Evolutionary conservation across 2,888 invertebrate genomes (phyloP).

Genomic region (Scrobipalpa costella): DNA sequence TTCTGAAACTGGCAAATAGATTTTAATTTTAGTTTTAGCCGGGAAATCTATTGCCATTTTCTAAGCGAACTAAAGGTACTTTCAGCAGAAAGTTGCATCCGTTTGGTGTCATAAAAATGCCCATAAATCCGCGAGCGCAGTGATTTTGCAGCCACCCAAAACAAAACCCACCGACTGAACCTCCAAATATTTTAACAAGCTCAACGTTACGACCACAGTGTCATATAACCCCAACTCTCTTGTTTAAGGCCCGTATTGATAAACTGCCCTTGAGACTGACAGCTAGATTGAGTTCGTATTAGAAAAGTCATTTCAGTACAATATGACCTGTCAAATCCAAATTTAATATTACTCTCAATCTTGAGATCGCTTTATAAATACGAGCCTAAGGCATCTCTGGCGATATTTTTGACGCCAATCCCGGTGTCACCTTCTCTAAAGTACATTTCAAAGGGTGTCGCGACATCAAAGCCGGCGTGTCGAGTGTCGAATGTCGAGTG

Average conservation of each 20-base stretch:
- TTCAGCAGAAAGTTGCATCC: conserved; percentile 1
- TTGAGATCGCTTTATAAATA: no score
- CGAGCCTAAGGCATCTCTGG: no score
- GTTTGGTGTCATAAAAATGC: neutral
- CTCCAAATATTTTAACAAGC: conserved; percentile 48
- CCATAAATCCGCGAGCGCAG: neutral
- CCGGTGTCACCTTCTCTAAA: conserved; percentile 10
- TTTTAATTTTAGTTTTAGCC: no score
- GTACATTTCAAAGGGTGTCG: conserved; percentile 42
- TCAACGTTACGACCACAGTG: conserved; percentile 41
- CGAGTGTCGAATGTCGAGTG: conserved; percentile 43
- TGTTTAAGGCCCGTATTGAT: conserved; percentile 33
- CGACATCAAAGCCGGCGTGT: conserved; percentile 17
- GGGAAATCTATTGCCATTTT: no score
- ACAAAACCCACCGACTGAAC: neutral
- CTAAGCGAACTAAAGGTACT: no score
- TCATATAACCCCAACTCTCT: conserved; percentile 28
- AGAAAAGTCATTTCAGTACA: no score
- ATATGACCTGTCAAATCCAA: no score
- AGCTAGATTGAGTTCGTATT: no score
- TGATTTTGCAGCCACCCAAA: neutral
- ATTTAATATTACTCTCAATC: no score
- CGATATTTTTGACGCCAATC: conserved; percentile 34
- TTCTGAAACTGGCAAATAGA: no score
- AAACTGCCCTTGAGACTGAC: no score